These are phyloP conservation scores for Xanthia icteritia DNA, from an alignment of 2,888 invertebrate species.

Conservation along the genomic window DNA sequence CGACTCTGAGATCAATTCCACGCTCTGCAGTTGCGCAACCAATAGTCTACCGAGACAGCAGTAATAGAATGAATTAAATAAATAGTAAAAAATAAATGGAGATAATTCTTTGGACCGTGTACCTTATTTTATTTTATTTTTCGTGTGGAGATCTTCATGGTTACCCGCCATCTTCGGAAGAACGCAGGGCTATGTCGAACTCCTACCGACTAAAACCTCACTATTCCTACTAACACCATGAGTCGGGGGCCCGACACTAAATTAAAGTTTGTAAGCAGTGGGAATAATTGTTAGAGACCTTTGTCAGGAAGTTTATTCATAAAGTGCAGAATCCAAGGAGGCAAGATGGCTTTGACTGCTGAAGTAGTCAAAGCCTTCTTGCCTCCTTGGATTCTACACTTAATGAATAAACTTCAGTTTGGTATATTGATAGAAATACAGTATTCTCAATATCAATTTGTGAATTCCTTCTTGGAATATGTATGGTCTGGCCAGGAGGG, in stretches of 20 bases:
- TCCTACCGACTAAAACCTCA: too few species aligned
- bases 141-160: too few species aligned
- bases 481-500: not conserved
- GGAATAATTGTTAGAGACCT: not conserved
- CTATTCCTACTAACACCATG: too few species aligned
- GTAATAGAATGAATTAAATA: not conserved
- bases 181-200: too few species aligned
- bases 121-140: too few species aligned
- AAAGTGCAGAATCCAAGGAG: too few species aligned
- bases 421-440: not conserved
- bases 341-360: not conserved
- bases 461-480: constrained; percentile 9
- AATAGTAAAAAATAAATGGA: not conserved
- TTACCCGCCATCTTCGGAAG: too few species aligned
- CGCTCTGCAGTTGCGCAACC: not conserved
- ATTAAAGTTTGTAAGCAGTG: not conserved
- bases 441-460: constrained; percentile 1
- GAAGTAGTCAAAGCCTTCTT: not conserved
- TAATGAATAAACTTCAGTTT: not conserved
- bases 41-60: not conserved
- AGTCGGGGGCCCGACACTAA: not conserved
- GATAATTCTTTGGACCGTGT: not conserved
- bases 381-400: not conserved
- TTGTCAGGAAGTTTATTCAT: not conserved
- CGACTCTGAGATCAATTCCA: not conserved